A percentile compares a stretch with the other conserved stretches of the same genome.
phyloP scores from a whole-genome alignment of 2,888 invertebrate species.

The Stomorhina lunata region DNA sequence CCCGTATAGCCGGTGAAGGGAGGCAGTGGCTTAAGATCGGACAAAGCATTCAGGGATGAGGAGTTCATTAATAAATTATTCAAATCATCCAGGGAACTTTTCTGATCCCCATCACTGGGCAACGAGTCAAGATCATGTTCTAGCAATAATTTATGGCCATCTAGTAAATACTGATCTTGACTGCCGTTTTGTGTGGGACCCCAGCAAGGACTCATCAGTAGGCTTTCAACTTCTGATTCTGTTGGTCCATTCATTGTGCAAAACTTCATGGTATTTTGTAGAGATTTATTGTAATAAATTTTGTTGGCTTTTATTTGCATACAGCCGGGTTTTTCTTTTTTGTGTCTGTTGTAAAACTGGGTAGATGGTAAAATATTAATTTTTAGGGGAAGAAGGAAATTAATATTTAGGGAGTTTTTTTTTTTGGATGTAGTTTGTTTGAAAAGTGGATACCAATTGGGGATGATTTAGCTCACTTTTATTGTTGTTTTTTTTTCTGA shows the following conservation, averaged over 20 bases:
- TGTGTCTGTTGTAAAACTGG: not conserved
- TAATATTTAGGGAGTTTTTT: not conserved
- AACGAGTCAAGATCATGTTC: slow-evolving; percentile 82
- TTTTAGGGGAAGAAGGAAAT: not conserved
- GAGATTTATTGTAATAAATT: slow-evolving; percentile 4
- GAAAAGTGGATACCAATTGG: not conserved
- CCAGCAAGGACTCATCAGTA: slow-evolving; percentile 88
- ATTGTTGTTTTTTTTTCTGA: not conserved
- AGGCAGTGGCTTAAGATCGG: slow-evolving; percentile 91
- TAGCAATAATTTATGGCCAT: slow-evolving; percentile 82
- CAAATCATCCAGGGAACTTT: slow-evolving; percentile 84
- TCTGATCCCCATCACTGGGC: slow-evolving; percentile 80
- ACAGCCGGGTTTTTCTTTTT: not conserved
- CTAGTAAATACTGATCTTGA: slow-evolving; percentile 81
- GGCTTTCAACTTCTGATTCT: slow-evolving; percentile 84
- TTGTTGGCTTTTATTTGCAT: not conserved
- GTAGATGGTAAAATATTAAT: not conserved
- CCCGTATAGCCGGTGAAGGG: slow-evolving; percentile 93
- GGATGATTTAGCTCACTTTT: not conserved
- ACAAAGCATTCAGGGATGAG: slow-evolving; percentile 83
- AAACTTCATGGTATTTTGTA: slow-evolving; percentile 82
- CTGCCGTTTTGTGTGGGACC: slow-evolving; percentile 81
- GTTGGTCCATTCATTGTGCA: slow-evolving; percentile 81
- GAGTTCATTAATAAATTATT: slow-evolving; percentile 84
- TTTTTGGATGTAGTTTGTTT: not conserved